Base-by-base conservation (phyloP, 1,140 invertebrate genomes). In the Danaus melanippus region DNA sequence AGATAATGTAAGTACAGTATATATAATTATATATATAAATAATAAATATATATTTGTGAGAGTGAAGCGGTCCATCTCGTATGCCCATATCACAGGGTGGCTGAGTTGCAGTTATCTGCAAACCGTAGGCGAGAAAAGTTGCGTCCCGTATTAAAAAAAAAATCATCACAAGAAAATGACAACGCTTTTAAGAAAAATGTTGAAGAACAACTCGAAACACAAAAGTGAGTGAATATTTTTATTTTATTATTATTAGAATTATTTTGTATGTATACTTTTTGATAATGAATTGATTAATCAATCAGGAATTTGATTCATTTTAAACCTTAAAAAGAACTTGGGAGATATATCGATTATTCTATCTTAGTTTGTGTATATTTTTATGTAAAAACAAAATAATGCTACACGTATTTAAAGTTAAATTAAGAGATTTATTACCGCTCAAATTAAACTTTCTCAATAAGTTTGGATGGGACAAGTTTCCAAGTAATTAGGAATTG, bases 161-260 rank as follows among this genome's bases (percentile, higher is more conserved):
- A 32, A 32, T 7, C 6, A 32, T 32, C 6, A 21, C 21, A 32
- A 32, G 21, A 71, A 62, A 58, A 85, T 85, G 82, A 77, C 82
- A 82, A 90, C 90, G 10, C 89, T 92, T 65, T 85, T 92, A 52
- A 89, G 90, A 64, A 89, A 89, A 68, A 89, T 92, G 67, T 91
- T 90, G 90, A 91, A 89, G 65, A 91, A 87, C 67, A 90, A 89
- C 75, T 90, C 90, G 6, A 92, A 91, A 65, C 91, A 92, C 64
- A 90, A 91, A 88, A 92, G 91, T 92, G 76, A 92, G 91, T 91
- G 43, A 32, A 32, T 32, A 32, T 32, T 32, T 32, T 32, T 32
- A 32, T 32, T 32, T 15, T 1, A 15, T 15, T 15, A 15, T 3
- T 15, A 15, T 15, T 15, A 15, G 15, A 15, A 15, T 15, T 1